phyloP scores from a whole-genome alignment of 2,888 invertebrate species.

The Sinotaia quadrata region DNA sequence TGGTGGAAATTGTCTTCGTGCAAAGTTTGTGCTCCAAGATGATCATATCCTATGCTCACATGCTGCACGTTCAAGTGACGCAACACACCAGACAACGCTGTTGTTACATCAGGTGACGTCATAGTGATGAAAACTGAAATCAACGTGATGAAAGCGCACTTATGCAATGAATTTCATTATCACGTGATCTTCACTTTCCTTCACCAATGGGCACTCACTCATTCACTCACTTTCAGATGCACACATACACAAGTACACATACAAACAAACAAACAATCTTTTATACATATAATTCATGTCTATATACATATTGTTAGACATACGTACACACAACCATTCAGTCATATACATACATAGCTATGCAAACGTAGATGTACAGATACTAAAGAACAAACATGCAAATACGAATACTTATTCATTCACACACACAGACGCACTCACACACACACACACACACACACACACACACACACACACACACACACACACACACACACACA shows the following conservation, averaged over 20 bases:
- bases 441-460: constrained; percentile 1
- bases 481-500: not conserved
- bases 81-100: constrained; percentile 27
- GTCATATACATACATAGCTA: too few species aligned
- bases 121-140: constrained; percentile 40
- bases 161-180: too few species aligned
- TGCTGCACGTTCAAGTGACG: constrained; percentile 28
- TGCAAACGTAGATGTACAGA: too few species aligned
- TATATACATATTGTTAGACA: too few species aligned
- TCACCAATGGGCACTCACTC: too few species aligned
- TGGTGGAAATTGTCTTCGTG: too few species aligned
- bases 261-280: not conserved
- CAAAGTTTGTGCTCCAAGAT: not conserved
- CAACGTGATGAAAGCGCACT: not conserved
- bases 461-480: not conserved
- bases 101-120: constrained; percentile 30
- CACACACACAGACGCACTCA: not conserved
- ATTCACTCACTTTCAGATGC: not conserved
- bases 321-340: too few species aligned
- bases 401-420: too few species aligned
- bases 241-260: constrained; percentile 5
- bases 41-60: constrained; percentile 26
- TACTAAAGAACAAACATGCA: too few species aligned
- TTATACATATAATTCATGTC: too few species aligned
- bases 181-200: too few species aligned